These are phyloP conservation scores for Anolis apletophallus DNA, from an alignment of 2,797 vertebrate genomes.

Conservation along the genomic window DNA sequence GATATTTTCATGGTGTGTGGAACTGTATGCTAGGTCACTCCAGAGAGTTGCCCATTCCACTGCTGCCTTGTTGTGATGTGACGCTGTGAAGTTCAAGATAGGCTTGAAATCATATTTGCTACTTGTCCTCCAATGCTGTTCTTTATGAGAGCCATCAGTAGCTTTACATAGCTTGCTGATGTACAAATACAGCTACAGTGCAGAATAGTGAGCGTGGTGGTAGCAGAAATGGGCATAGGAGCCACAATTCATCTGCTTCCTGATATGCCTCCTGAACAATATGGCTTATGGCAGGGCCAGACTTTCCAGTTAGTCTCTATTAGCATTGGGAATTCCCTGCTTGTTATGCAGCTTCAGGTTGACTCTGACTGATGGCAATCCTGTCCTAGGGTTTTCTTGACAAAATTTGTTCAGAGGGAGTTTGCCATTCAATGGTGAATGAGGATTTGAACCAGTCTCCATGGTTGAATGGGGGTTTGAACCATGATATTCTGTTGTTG, in stretches of 20 bases:
- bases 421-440: no score
- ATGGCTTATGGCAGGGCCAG: not conserved
- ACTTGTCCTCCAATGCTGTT: not conserved
- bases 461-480: no score
- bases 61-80: not conserved
- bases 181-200: not conserved
- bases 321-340: not conserved
- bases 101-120: no score
- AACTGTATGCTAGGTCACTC: not conserved
- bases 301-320: not conserved
- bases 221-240: not conserved
- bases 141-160: not conserved
- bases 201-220: not conserved
- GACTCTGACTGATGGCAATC: no score
- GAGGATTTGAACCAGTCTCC: no score
- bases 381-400: no score
- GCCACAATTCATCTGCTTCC: not conserved
- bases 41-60: not conserved
- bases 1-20: no score
- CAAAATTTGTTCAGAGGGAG: no score
- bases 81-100: not conserved
- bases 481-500: no score
- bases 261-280: not conserved
- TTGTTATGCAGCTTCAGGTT: not conserved
- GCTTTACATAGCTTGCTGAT: no score